Conservation (phyloP, 1,140 invertebrate genomes). For the Sminthurinus signatus region DNA sequence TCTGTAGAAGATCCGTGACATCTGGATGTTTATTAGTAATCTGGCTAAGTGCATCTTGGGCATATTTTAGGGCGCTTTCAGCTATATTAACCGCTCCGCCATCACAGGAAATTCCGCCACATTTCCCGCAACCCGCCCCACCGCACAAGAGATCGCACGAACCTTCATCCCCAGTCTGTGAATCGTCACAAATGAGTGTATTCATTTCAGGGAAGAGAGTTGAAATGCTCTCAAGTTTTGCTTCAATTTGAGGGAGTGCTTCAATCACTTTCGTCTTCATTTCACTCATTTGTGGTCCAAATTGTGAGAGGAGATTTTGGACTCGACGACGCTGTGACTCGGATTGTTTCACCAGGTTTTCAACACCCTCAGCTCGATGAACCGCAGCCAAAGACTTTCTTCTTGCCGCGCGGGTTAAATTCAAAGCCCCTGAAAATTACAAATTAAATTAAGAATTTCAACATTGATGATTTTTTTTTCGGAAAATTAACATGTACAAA, state of each 20-base stretch:
- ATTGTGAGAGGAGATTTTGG: slow-evolving; percentile 67
- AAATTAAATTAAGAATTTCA: background rate
- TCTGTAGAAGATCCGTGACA: slow-evolving; percentile 61
- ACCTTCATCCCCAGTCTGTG: slow-evolving; percentile 67
- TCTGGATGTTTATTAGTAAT: slow-evolving; percentile 73
- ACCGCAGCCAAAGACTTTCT: slow-evolving; percentile 61
- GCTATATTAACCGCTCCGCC: slow-evolving; percentile 79
- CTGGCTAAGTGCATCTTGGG: slow-evolving; percentile 69
- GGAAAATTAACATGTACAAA: background rate
- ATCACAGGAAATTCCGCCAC: slow-evolving; percentile 86
- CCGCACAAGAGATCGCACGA: slow-evolving; percentile 86
- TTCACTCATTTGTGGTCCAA: slow-evolving; percentile 60
- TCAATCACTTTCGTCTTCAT: slow-evolving; percentile 58
- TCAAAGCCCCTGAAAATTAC: slow-evolving; percentile 68
- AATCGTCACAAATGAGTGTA: slow-evolving; percentile 78
- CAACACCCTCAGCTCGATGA: slow-evolving; percentile 53
- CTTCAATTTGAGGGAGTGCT: slow-evolving; percentile 57
- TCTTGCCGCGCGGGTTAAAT: slow-evolving; percentile 74
- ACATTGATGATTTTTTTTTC: too few species aligned
- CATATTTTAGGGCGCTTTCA: slow-evolving; percentile 72
- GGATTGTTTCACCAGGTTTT: slow-evolving; percentile 61
- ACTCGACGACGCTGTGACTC: slow-evolving; percentile 74
- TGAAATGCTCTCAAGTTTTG: slow-evolving; percentile 61
- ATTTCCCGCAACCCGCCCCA: slow-evolving; percentile 83
- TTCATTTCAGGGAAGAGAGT: slow-evolving; percentile 75